Evolutionary conservation across 2,888 invertebrate genomes (phyloP).

Genomic region (Eilema depressum): DNA sequence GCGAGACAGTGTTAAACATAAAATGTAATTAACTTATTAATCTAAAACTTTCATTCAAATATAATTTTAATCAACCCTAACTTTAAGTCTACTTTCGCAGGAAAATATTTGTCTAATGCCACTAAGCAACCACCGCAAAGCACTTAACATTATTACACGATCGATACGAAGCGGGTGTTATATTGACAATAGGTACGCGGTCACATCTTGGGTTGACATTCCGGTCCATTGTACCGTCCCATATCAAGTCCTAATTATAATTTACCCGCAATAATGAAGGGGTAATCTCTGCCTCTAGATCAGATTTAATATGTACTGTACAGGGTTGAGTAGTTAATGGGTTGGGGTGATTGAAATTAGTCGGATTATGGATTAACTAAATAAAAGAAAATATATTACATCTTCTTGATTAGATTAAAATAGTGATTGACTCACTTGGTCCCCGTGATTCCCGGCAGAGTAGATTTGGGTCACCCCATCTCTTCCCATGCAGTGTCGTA

Average conservation of each 20-base stretch:
- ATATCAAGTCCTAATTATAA: slow-evolving; percentile 38
- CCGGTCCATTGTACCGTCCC: slow-evolving; percentile 37
- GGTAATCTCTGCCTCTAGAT: slow-evolving; percentile 32
- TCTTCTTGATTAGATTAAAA: background rate
- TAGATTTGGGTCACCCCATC: too few relatives aligned
- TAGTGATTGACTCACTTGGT: too few relatives aligned
- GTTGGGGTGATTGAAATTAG: slow-evolving; percentile 23
- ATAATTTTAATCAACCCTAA: slow-evolving; percentile 7
- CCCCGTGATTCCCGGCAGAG: too few relatives aligned
- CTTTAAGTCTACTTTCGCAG: slow-evolving; percentile 8
- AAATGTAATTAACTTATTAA: background rate
- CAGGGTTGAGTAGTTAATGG: slow-evolving; percentile 12
- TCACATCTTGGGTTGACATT: slow-evolving; percentile 48
- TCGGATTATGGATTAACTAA: background rate
- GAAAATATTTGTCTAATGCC: slow-evolving; percentile 29
- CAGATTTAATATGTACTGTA: slow-evolving; percentile 28
- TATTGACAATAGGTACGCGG: slow-evolving; percentile 43
- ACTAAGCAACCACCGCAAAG: slow-evolving; percentile 31
- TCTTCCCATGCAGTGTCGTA: too few relatives aligned
- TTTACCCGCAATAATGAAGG: slow-evolving; percentile 35
- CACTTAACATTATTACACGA: slow-evolving; percentile 43
- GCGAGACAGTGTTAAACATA: too few relatives aligned
- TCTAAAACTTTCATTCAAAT: background rate
- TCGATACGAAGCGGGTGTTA: slow-evolving; percentile 43
- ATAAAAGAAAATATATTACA: background rate